Evolutionary conservation across 2,113 vertebrate genomes (phyloP), one percentile per base, ranked within the genome.

Genomic region (Apteryx mantelli): DNA sequence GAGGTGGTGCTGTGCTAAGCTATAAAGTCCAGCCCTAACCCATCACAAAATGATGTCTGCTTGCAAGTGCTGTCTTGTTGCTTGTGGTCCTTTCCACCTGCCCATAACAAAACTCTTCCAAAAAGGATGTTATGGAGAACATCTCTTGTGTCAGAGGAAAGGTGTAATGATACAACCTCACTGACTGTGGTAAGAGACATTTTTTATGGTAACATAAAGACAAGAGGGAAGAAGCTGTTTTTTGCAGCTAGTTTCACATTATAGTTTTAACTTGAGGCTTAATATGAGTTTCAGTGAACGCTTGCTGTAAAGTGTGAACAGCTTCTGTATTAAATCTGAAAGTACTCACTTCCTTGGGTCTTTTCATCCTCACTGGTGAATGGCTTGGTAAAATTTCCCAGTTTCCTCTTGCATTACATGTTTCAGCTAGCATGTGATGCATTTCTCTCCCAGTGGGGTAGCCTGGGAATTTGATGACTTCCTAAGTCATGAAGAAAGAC

Each of bases 371-470:
- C 64, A 46, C 25, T 94, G 55, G 55, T 91, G 71, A 94, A 86
- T 78, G 63, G n/a, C 56, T 32, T 80, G n/a, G 58, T 66, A 88
- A 86, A 83, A 93, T 83, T 86, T 91, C 71, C 22, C 79, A 86
- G 18, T 97, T 93, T 96, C 94, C 60, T 88, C 68, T 80, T 61
- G 16, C 30, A 92, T 92, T 91, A 58, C 48, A 44, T 88, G 40
- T 94, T 91, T 88, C 92, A 93, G 79, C 40, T 96, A 65, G 66
- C 60, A 63, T 66, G 66, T 95, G 92, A 95, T 86, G n/a, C 75
- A 92, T 86, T 90, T 94, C 36, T 88, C 56, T 78, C 73, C 86
- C 86, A 38, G 24, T 65, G 58, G 74, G 70, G 66, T 28, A 95
- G 44, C 21, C 32, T 88, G 48, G 89, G 71, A 55, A 64, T 90